phyloP scores from a whole-genome alignment of 37 sponge, comb jelly and placozoan genomes.

The Haliclona indistincta region DNA sequence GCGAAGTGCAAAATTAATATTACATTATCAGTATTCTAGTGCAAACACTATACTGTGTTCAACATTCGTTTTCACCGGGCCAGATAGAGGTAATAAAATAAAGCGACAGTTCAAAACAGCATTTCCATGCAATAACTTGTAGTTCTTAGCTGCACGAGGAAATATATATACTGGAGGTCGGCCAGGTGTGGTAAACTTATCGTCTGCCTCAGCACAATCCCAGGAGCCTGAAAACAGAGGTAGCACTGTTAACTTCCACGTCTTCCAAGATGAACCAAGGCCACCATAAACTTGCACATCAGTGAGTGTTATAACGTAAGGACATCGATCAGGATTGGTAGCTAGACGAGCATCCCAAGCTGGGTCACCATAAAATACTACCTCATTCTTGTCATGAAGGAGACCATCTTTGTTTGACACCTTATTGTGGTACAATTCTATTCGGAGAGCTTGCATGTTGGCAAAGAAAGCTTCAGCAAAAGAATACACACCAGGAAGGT shows the following conservation, averaged over 20 bases:
- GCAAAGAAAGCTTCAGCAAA: constrained; percentile 76
- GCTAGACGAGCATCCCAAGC: constrained; percentile 56
- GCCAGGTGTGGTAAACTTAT: constrained; percentile 18
- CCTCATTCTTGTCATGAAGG: constrained; percentile 54
- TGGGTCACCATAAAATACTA: constrained; percentile 76
- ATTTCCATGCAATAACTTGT: constrained; percentile 31
- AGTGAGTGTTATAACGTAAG: constrained; percentile 11
- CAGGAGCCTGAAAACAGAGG: constrained; percentile 22
- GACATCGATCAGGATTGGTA: constrained; percentile 19
- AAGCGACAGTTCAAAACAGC: constrained; percentile 57
- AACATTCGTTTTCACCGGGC: no score
- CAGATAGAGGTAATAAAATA: constrained; percentile 39
- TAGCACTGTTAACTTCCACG: constrained; percentile 22
- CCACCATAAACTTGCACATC: background rate
- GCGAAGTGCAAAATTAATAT: no score
- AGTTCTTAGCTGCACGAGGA: constrained; percentile 23
- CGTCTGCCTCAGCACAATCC: constrained; percentile 20
- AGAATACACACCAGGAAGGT: constrained; percentile 48
- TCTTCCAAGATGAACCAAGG: constrained; percentile 6
- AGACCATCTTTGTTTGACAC: constrained; percentile 41
- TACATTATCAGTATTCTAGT: no score
- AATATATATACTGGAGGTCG: constrained; percentile 61
- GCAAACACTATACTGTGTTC: no score
- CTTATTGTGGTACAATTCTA: constrained; percentile 14
- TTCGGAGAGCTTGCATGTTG: constrained; percentile 63